Evolutionary conservation across 35 echinoderm and acorn worm species (phyloP).

Genomic region (Ptychodera flava): DNA sequence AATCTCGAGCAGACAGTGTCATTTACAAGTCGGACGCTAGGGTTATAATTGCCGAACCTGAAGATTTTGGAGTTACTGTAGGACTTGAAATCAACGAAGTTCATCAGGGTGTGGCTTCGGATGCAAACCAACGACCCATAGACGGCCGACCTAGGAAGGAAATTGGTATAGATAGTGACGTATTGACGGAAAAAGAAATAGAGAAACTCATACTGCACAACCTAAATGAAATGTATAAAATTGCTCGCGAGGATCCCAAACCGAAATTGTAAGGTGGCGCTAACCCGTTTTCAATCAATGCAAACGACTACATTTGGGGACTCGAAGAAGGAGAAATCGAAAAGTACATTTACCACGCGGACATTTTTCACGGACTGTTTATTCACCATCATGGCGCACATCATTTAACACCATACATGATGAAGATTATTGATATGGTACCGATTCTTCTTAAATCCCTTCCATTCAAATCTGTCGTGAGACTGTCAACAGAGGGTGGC

Average conservation of each 20-base stretch:
- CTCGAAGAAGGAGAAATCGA: background rate
- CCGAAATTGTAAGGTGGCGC: background rate
- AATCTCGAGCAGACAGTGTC: slow-evolving; percentile 15
- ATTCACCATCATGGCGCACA: background rate
- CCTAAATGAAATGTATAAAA: background rate
- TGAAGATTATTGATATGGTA: background rate
- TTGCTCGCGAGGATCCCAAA: background rate
- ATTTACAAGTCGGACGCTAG: slow-evolving; percentile 24
- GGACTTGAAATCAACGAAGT: background rate
- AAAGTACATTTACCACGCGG: background rate
- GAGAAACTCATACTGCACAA: background rate
- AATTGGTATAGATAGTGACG: background rate
- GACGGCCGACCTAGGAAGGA: background rate
- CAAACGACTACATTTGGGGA: background rate
- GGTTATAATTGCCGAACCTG: slow-evolving; percentile 34
- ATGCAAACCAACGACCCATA: background rate
- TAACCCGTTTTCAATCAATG: background rate
- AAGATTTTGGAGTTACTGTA: slow-evolving; percentile 23
- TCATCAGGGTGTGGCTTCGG: background rate
- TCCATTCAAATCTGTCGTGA: slow-evolving; percentile 19
- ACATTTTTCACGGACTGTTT: background rate
- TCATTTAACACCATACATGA: background rate
- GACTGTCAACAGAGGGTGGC: slow-evolving; percentile 36
- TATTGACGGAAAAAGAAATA: background rate
- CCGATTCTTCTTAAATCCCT: background rate